Evolutionary conservation across 2,113 vertebrate species (phyloP), one percentile per base, ranked within the genome.

Genomic region (Pseudonaja textilis): DNA sequence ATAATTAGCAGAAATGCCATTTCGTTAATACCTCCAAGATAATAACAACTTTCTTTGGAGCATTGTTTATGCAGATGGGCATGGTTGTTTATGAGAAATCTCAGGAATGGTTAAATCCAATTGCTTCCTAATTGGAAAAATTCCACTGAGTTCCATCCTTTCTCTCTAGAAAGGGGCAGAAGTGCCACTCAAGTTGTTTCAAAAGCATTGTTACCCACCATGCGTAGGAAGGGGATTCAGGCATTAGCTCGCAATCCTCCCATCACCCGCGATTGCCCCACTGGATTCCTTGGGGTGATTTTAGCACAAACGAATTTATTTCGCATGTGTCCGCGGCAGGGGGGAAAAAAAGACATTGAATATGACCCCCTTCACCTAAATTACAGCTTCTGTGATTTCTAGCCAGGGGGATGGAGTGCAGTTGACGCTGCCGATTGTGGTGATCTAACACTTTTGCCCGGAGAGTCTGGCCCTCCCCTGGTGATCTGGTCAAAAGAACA

Each of bases 241-340:
- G 16, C 12, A 50, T 39, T 20, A 69, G n/a, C 16, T 47, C 1
- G 8, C 26, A 23, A 87, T 34, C 25, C 26, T 39, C 56, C 26
- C 26, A 23, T 85, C 34, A 86, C 26, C 4, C 23, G 20, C 3
- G 1, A 18, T 12, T 12, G 47, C 3, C 47, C 47, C 22, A 22
- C 3, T 23, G 87, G 45, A 45, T 69, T 74, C 29, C 10, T 39
- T 42, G 6, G 47, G 26, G 29, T 14, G 42, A 64, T 7, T 74
- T 90, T 94, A 95, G 92, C 94, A 94, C 88, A 96, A 96, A 96
- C 95, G 93, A 95, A 90, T 85, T 42, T 18, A 25, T 50, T 16
- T n/a, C 16, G 14, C n/a, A 14, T 22, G 42, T 14, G 88, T n/a
- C 34, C 47, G 10, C n/a, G 16, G 34, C 64, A 1, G 34, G 56